Percentiles rank a stretch among this genome's conserved stretches.
phyloP scores from a whole-genome alignment of 2,797 vertebrate species.

The Silurus lanzhouensis region DNA sequence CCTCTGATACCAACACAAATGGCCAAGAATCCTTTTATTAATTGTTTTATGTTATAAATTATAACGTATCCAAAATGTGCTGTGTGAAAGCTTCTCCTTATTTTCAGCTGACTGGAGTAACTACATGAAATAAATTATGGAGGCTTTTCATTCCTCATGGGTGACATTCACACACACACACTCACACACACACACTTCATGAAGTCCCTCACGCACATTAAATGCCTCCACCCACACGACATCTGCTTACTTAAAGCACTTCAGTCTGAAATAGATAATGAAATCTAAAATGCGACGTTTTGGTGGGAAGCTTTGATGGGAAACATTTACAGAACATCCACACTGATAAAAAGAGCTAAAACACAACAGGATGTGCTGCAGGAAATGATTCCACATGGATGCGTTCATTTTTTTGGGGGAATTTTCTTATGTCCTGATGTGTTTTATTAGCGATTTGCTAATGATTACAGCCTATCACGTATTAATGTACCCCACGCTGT shows the following conservation, averaged over 20 bases:
- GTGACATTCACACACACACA: not conserved
- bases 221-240: not conserved
- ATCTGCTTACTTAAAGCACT: not conserved
- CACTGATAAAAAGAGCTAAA: not conserved
- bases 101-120: not conserved
- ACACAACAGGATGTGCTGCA: not conserved
- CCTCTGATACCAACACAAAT: not conserved
- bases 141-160: not conserved
- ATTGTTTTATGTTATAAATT: not conserved
- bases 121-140: not conserved
- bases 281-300: not conserved
- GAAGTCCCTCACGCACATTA: not conserved
- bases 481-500: not conserved
- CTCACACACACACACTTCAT: not conserved
- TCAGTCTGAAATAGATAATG: not conserved
- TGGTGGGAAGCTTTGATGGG: not conserved
- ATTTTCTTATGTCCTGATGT: not conserved
- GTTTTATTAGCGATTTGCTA: not conserved
- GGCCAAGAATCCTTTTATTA: not conserved
- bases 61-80: not conserved
- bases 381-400: not conserved
- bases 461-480: not conserved
- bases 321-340: not conserved
- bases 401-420: too few relatives aligned
- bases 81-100: not conserved